Base-by-base conservation (phyloP, 2,888 invertebrate genomes). In the Tanaodytes sp. region DNA sequence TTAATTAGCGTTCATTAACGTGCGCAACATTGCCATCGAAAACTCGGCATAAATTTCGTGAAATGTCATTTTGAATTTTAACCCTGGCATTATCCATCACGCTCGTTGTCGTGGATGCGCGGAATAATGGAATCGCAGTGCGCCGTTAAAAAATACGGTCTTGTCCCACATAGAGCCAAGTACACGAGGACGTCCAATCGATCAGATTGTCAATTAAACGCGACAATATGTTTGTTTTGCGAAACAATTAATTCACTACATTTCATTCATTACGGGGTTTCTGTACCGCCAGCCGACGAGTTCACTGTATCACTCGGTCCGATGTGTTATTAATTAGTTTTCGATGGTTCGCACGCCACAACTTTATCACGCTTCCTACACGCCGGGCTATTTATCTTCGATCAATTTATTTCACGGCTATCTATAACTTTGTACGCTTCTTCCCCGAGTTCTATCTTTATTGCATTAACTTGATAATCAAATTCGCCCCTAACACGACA, bases 301-400 rank as follows among this genome's bases (percentile, higher is more conserved):
- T 23, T 23, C 23, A n/a, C n/a, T n/a, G n/a, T n/a, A n/a, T n/a
- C n/a, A n/a, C n/a, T n/a, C n/a, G n/a, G 40, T 9, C 48, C 45
- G 31, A 59, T 59, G 48, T 36, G 49, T 19, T 64, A 64, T 49
- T 59, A 68, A 68, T 63, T 68, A 68, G 42, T 68, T 68, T 68
- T 68, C 63, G 52, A 68, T 52, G 52, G 58, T 63, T 68, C 58
- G 20, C 68, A 63, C 58, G 48, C 63, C 31, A 58, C 58, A 15
- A 58, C 40, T 48, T 57, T 63, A 54, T 67, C 61, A 36, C 52
- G 36, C 42, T 52, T 45, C 15, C 55, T 45, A 27, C n/a, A n/a
- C 51, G 15, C 27, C 42, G 3, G 30, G 36, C 33, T 42, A 68
- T 46, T 51, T 61, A 70, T 61, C 61, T 61, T 48, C 48, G 42